phyloP scores from a whole-genome alignment of 2,113 vertebrate species.

The Ceyx melanurus region DNA sequence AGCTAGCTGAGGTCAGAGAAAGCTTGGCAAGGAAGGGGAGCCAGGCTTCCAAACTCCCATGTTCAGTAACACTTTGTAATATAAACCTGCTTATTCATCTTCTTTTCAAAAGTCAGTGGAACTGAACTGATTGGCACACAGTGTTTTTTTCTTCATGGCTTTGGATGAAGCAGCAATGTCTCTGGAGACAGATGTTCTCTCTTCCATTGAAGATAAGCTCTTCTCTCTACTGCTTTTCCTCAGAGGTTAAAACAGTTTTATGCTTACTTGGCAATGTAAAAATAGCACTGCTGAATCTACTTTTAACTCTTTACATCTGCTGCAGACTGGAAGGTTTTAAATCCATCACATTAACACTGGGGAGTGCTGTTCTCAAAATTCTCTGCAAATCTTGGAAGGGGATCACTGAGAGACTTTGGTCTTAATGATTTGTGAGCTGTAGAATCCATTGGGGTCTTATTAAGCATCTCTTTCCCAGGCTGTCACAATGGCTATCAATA shows the following conservation, averaged over 20 bases:
- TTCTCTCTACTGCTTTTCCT: background rate
- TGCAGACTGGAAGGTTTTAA: background rate
- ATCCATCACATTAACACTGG: background rate
- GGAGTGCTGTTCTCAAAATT: background rate
- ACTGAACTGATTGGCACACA: background rate
- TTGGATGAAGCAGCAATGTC: background rate
- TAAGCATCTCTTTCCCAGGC: background rate
- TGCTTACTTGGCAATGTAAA: constrained; percentile 24
- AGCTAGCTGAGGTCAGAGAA: background rate
- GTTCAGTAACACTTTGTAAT: background rate
- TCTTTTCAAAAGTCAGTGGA: background rate
- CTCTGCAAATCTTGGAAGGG: background rate
- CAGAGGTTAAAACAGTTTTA: background rate
- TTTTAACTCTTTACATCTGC: background rate
- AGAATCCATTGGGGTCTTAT: background rate
- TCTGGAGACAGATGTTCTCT: background rate
- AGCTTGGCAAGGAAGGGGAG: background rate
- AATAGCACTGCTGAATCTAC: constrained; percentile 25
- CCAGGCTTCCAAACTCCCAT: background rate
- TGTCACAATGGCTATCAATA: background rate
- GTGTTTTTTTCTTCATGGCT: background rate
- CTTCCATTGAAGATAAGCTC: background rate
- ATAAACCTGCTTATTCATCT: background rate
- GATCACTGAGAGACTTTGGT: background rate
- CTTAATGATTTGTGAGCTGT: background rate